A percentile compares a stretch with the other conserved stretches of the same genome.
phyloP scores from a whole-genome alignment of 2,113 vertebrate genomes.

The Tricholaema leucomelas region DNA sequence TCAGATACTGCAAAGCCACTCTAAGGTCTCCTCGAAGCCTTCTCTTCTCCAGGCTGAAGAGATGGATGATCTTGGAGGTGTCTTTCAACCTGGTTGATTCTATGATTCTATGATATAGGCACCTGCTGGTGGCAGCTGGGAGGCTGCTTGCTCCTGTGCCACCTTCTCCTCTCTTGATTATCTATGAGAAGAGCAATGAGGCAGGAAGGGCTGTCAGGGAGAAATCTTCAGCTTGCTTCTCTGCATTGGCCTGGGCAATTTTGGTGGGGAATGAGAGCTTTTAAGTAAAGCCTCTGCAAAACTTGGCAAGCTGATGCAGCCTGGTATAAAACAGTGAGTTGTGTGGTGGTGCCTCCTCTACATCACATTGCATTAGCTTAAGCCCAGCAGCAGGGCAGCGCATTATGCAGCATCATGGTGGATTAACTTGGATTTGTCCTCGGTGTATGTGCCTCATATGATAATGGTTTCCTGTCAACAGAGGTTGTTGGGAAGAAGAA shows the following conservation, averaged over 20 bases:
- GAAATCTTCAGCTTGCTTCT: too few relatives aligned
- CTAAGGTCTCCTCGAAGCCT: too few relatives aligned
- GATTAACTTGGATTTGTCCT: constrained; percentile 25
- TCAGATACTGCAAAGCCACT: too few relatives aligned
- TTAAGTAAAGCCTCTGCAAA: neutral
- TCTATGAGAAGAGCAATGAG: too few relatives aligned
- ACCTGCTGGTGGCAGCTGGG: too few relatives aligned
- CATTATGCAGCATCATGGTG: neutral
- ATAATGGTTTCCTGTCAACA: constrained; percentile 43
- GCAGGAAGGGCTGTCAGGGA: too few relatives aligned
- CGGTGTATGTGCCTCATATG: neutral
- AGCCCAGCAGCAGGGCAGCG: neutral
- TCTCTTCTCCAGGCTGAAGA: too few relatives aligned
- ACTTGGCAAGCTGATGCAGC: neutral
- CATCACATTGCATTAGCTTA: neutral
- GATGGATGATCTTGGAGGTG: too few relatives aligned
- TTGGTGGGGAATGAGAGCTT: neutral
- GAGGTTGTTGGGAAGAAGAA: neutral
- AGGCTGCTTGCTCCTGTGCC: too few relatives aligned
- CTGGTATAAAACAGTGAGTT: neutral
- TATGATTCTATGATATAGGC: too few relatives aligned
- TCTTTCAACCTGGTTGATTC: too few relatives aligned
- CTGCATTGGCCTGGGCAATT: rapidly evolving
- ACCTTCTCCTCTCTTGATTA: too few relatives aligned
- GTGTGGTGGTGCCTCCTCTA: neutral